Evolutionary conservation across 2,113 vertebrate genomes (phyloP).

Genomic region (Bagarius yarrelli): DNA sequence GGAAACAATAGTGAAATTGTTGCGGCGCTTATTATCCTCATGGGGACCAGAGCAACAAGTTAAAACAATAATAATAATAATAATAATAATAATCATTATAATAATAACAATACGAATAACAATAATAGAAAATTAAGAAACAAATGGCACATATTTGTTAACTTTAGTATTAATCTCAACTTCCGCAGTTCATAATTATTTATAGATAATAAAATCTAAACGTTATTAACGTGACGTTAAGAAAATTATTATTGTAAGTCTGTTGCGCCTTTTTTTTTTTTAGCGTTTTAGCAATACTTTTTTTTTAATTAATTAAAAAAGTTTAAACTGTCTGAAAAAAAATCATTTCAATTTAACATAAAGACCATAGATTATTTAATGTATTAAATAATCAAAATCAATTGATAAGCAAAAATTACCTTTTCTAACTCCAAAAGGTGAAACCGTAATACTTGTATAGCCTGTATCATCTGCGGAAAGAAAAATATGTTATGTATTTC

Average conservation of each 20-base stretch:
- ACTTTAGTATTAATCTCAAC: neutral
- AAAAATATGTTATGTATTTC: neutral
- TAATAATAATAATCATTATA: constrained; percentile 51
- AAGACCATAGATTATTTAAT: neutral
- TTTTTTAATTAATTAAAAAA: neutral
- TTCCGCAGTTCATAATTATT: neutral
- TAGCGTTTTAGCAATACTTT: too few relatives aligned
- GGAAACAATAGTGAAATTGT: constrained; percentile 96
- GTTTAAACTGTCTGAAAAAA: neutral
- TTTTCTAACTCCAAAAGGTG: constrained; percentile 99
- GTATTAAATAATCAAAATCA: neutral
- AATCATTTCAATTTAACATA: neutral
- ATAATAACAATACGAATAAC: constrained; percentile 42
- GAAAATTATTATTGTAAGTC: neutral
- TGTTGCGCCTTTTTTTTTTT: neutral
- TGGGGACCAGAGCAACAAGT: constrained; percentile 93
- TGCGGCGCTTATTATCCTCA: constrained; percentile 87
- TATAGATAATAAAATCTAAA: neutral
- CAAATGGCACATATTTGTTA: neutral
- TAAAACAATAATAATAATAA: constrained; percentile 37
- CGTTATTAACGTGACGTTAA: neutral
- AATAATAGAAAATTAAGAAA: neutral
- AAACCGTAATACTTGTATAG: constrained; percentile 99
- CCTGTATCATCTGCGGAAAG: constrained; percentile 94
- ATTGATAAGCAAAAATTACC: constrained; percentile 73